These are phyloP conservation scores for Dreissena polymorpha DNA, from an alignment of 1,140 invertebrate species.

Conservation along the genomic window DNA sequence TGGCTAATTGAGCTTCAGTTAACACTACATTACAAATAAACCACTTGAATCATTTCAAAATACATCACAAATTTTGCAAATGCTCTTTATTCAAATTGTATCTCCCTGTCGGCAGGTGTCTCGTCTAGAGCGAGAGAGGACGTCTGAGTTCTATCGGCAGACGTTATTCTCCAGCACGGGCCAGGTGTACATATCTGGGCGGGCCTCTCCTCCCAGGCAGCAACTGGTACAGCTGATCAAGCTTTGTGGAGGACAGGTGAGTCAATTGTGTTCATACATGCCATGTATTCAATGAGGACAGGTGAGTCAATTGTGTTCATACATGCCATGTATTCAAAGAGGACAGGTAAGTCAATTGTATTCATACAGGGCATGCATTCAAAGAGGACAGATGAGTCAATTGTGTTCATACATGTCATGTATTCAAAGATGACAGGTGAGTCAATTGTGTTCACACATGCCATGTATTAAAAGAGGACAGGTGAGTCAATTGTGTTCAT, in stretches of 20 bases:
- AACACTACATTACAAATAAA: no score
- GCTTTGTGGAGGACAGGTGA: conserved; percentile 71
- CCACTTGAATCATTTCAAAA: no score
- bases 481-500: conserved; percentile 52
- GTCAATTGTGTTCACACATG: background rate
- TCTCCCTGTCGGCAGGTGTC: conserved; percentile 46
- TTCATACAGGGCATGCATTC: background rate
- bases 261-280: background rate
- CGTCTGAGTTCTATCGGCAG: conserved; percentile 45
- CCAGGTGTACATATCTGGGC: conserved; percentile 64
- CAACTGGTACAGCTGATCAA: conserved; percentile 65
- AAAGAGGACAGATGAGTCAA: conserved; percentile 67
- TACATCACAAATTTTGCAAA: no score
- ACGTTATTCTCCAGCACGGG: conserved; percentile 59
- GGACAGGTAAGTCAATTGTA: conserved; percentile 61
- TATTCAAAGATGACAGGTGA: conserved; percentile 64
- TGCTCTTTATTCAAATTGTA: background rate
- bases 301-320: no score
- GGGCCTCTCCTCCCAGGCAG: conserved; percentile 62
- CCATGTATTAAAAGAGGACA: conserved; percentile 51
- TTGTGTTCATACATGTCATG: background rate
- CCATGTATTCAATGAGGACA: no score
- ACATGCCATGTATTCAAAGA: no score
- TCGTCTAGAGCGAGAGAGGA: conserved; percentile 54
- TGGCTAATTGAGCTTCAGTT: no score